These are phyloP conservation scores for Hirtodrosophila duncani DNA, from an alignment of 2,888 invertebrate species.

Conservation along the genomic window DNA sequence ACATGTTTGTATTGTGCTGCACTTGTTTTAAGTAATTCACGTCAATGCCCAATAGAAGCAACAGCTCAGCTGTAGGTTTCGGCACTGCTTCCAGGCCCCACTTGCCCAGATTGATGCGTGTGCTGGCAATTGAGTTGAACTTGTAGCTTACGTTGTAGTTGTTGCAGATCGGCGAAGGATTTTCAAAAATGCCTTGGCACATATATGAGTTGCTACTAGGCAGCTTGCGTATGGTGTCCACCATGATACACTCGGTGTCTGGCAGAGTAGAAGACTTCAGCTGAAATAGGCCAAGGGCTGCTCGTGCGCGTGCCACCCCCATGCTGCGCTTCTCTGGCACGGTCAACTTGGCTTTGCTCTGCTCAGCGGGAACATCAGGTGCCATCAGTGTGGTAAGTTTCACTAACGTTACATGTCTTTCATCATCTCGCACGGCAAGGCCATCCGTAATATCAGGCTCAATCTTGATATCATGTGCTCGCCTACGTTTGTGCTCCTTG, in stretches of 20 bases:
- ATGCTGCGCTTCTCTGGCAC: slow-evolving; percentile 30
- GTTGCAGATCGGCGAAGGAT: slow-evolving; percentile 51
- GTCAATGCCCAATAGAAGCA: slow-evolving; percentile 44
- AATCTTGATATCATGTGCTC: slow-evolving; percentile 1
- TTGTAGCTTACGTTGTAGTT: slow-evolving; percentile 49
- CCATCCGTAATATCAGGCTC: background rate
- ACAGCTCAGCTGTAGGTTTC: slow-evolving; percentile 19
- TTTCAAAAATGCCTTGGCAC: slow-evolving; percentile 24
- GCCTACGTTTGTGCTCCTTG: too few relatives aligned
- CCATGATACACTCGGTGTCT: slow-evolving; percentile 36
- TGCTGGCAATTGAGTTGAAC: slow-evolving; percentile 43
- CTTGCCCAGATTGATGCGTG: slow-evolving; percentile 26
- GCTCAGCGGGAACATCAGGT: background rate
- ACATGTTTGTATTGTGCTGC: slow-evolving; percentile 20
- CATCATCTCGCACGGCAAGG: slow-evolving; percentile 15
- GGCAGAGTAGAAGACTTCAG: slow-evolving; percentile 1
- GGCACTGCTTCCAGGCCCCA: slow-evolving; percentile 49
- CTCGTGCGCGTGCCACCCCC: slow-evolving; percentile 29
- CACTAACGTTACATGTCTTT: slow-evolving; percentile 4
- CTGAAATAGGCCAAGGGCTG: slow-evolving; percentile 14
- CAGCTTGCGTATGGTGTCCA: slow-evolving; percentile 39
- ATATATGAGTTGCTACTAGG: slow-evolving; percentile 19
- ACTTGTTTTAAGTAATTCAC: slow-evolving; percentile 30
- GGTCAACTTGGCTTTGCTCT: background rate
- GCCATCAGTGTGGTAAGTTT: background rate